Conservation (phyloP, 2,113 vertebrate species). For the Cheirogaleus medius region DNA sequence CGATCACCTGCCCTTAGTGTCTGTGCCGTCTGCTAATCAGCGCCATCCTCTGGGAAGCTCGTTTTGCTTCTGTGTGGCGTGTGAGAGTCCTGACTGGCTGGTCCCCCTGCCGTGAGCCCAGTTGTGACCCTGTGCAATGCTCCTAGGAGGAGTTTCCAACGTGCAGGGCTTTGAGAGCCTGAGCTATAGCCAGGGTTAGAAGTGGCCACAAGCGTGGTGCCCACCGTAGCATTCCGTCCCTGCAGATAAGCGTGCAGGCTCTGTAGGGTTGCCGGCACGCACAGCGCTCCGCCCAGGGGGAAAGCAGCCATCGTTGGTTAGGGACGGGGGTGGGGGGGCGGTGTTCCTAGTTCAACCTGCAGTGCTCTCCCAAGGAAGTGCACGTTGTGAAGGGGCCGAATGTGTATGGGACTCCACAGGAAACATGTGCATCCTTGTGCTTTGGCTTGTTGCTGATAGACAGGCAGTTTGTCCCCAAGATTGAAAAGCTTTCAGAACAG, state of each 20-base stretch:
- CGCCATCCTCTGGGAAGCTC: background rate
- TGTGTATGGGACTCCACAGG: background rate
- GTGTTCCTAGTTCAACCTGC: background rate
- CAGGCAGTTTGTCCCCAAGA: background rate
- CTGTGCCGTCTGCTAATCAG: background rate
- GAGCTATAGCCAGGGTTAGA: accelerated
- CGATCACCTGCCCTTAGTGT: accelerated
- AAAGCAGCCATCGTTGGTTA: background rate
- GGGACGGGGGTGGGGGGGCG: background rate
- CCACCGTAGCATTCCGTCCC: background rate
- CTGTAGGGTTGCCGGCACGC: background rate
- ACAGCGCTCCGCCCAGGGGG: background rate
- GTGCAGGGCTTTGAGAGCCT: background rate
- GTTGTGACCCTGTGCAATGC: background rate
- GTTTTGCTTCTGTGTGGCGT: background rate
- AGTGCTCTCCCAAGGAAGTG: background rate
- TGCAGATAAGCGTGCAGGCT: background rate
- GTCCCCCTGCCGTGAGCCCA: background rate
- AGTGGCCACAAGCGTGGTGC: background rate
- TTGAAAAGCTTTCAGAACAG: background rate
- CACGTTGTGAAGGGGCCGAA: background rate
- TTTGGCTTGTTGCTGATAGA: conserved; percentile 2
- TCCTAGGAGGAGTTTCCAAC: background rate
- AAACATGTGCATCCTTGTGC: background rate
- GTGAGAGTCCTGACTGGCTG: background rate